Evolutionary conservation across 2,797 vertebrate genomes (phyloP), one percentile per base, ranked within the genome.

Genomic region (Moxostoma hubbsi): DNA sequence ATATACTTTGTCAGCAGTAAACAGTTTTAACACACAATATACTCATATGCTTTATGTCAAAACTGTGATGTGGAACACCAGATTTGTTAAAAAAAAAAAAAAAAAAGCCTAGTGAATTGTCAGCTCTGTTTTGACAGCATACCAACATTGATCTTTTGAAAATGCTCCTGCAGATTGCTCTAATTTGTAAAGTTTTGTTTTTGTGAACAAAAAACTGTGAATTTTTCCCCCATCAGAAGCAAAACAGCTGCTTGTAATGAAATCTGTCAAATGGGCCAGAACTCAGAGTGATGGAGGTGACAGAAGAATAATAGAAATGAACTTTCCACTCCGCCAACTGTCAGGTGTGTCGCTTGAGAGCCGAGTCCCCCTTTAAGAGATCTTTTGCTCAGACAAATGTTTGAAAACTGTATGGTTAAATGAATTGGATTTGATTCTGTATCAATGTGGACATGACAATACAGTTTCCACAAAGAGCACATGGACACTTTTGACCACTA

Each of bases 101-200:
- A 79, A 67, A 58, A 64, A 62, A 73, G 65, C 71, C 77, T 84
- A 76, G 79, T 84, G 77, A 77, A 18, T 61, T 9, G 53, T 68
- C 65, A 65, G 58, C 69, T 70, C 63, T 36, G 50, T 81, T 82
- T 15, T 59, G 79, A 74, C 70, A 59, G 53, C 18, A 64, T 63
- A 67, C 70, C 55, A 66, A 66, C 2, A 45, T 63, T 16, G n/a
- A 12, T 51, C 66, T 61, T n/a, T 36, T 7, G 9, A 13, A 59
- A 76, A 80, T n/a, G 18, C 69, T 51, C 62, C 62, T 46, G 50
- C 70, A 73, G 55, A 47, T 67, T 53, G 64, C 63, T 53, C 63
- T 45, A 67, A 59, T 77, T 82, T 73, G 55, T 68, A 50, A 68
- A 77, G 59, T 43, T 72, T 36, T 36, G 4, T 15, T 57, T 81